phyloP scores from a whole-genome alignment of 2,888 invertebrate genomes.

The Pinctada fucata region DNA sequence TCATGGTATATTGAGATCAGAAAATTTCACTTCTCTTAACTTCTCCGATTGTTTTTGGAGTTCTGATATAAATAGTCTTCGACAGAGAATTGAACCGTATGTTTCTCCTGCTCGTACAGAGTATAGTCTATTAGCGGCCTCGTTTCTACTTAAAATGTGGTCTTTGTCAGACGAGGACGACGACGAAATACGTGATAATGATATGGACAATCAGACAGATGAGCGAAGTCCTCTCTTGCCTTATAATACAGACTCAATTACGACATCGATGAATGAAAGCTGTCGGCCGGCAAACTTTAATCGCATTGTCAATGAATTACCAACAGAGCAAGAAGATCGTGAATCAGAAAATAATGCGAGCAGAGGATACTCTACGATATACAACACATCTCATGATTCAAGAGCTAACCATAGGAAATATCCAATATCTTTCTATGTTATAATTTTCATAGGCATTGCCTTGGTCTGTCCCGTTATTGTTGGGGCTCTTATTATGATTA shows the following conservation, averaged over 20 bases:
- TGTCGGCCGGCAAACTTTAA: not conserved
- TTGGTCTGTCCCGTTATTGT: not conserved
- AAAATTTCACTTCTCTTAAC: not conserved
- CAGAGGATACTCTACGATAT: not conserved
- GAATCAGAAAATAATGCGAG: not conserved
- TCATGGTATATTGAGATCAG: not conserved
- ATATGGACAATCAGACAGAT: not conserved
- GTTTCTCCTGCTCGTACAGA: not conserved
- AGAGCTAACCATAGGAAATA: not conserved
- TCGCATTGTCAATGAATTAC: no score
- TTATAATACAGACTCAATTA: not conserved
- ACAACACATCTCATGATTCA: not conserved
- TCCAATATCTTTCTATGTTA: not conserved
- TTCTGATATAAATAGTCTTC: not conserved
- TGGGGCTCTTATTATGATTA: not conserved
- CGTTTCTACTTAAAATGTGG: not conserved
- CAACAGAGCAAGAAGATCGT: no score
- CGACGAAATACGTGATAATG: not conserved
- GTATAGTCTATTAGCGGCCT: not conserved
- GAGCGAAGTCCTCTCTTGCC: not conserved
- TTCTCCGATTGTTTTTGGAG: not conserved
- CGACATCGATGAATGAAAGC: not conserved
- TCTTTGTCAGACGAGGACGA: not conserved
- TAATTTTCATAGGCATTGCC: not conserved
- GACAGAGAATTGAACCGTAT: not conserved